Evolutionary conservation across 2,113 vertebrate species (phyloP).

Genomic region (Onychostruthus taczanowskii): DNA sequence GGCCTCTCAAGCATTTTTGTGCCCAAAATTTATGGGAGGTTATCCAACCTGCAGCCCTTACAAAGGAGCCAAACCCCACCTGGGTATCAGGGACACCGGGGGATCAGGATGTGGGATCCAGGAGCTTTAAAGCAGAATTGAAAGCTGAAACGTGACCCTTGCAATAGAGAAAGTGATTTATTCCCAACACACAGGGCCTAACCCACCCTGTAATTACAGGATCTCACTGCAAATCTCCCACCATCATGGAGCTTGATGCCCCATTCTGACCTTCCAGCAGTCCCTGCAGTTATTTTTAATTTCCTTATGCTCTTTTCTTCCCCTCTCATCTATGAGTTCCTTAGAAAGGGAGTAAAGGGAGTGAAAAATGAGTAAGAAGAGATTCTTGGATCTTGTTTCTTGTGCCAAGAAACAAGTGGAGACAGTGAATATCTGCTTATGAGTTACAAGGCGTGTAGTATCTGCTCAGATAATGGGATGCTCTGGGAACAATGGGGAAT

Average conservation of each 20-base stretch:
- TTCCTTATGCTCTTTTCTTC: not conserved
- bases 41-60: not conserved
- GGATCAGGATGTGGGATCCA: not conserved
- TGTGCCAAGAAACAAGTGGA: conserved; percentile 15
- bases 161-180: not conserved
- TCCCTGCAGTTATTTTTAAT: not conserved
- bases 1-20: accelerated
- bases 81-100: not conserved
- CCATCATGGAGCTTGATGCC: not conserved
- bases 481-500: not conserved
- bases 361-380: not conserved
- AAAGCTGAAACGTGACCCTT: not conserved
- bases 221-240: not conserved
- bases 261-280: not conserved
- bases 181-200: not conserved
- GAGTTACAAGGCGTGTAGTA: conserved; percentile 7
- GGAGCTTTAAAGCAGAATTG: not conserved
- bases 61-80: not conserved
- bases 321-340: not conserved
- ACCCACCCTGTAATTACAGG: not conserved
- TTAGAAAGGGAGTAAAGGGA: not conserved
- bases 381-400: not conserved
- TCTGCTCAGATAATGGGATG: not conserved
- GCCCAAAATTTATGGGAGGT: not conserved
- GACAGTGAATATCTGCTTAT: not conserved